Evolutionary conservation across 2,797 vertebrate species (phyloP).

Genomic region (Fistularia commersonii): DNA sequence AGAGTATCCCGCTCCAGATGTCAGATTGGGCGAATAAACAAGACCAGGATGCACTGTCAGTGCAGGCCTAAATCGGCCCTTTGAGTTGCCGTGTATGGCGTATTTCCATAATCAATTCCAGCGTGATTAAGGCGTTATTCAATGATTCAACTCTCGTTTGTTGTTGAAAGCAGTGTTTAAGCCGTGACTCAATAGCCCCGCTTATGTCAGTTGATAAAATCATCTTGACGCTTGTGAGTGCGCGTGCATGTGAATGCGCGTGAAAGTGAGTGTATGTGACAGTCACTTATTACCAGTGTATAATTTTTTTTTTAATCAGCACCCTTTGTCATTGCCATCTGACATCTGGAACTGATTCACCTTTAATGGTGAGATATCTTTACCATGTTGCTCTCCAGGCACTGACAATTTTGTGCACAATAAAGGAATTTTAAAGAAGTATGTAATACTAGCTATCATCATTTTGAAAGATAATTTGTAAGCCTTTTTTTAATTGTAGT

Average conservation of each 20-base stretch:
- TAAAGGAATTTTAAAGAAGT: too few relatives aligned
- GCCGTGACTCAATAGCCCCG: background rate
- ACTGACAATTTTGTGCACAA: too few relatives aligned
- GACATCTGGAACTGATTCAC: too few relatives aligned
- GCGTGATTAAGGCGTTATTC: conserved; percentile 10
- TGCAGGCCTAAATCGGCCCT: conserved; percentile 78
- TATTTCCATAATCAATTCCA: conserved; percentile 69
- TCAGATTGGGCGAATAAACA: conserved; percentile 71
- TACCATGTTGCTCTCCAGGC: too few relatives aligned
- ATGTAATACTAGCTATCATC: too few relatives aligned
- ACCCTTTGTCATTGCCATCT: too few relatives aligned
- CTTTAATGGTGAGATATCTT: too few relatives aligned
- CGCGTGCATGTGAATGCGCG: background rate
- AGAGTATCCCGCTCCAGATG: conserved; percentile 42
- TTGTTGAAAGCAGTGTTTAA: background rate
- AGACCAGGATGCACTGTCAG: conserved; percentile 72
- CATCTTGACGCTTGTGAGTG: background rate
- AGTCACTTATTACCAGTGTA: too few relatives aligned
- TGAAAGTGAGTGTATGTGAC: too few relatives aligned
- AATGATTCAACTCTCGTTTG: background rate
- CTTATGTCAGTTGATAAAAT: conserved; percentile 17
- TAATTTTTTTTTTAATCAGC: too few relatives aligned
- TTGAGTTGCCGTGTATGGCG: conserved; percentile 75
- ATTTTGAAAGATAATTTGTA: too few relatives aligned
- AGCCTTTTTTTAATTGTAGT: too few relatives aligned